Evolutionary conservation across 2,888 invertebrate species (phyloP).

Genomic region (Pseudococcus jackbeardsleyi): DNA sequence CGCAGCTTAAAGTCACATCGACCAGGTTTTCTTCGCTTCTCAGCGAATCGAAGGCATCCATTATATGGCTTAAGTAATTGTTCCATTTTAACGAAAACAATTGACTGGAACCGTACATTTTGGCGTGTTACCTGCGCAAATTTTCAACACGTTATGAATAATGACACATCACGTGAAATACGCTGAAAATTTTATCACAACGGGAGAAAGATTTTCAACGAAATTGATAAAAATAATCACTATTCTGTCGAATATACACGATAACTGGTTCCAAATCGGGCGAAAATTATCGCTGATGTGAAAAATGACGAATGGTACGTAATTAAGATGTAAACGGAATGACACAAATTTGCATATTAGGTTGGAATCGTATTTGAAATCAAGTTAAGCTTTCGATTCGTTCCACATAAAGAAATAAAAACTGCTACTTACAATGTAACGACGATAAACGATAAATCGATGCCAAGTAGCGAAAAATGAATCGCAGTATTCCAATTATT

Average conservation of each 20-base stretch:
- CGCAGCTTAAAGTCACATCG: slow-evolving; percentile 88
- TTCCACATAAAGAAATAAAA: slow-evolving; percentile 37
- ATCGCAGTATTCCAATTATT: slow-evolving; percentile 39
- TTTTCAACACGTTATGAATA: not conserved
- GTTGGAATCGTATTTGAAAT: slow-evolving; percentile 19
- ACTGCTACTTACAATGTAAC: slow-evolving; percentile 13
- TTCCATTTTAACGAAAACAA: slow-evolving; percentile 91
- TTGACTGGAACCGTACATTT: slow-evolving; percentile 70
- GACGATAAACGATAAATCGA: slow-evolving; percentile 9
- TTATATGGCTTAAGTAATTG: slow-evolving; percentile 83
- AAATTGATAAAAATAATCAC: slow-evolving; percentile 45
- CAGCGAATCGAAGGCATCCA: slow-evolving; percentile 83
- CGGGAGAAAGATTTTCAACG: not conserved
- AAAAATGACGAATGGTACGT: slow-evolving; percentile 37
- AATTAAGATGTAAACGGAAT: slow-evolving; percentile 55
- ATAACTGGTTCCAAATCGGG: not conserved
- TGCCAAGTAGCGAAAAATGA: slow-evolving; percentile 5
- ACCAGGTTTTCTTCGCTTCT: slow-evolving; percentile 76
- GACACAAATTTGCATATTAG: slow-evolving; percentile 49
- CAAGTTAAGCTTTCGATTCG: slow-evolving; percentile 35
- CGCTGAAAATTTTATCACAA: slow-evolving; percentile 15
- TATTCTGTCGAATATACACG: not conserved
- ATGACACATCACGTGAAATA: slow-evolving; percentile 36
- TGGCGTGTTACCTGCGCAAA: not conserved
- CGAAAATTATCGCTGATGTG: not conserved